A percentile compares a stretch with the other conserved stretches of the same genome.
Conservation (phyloP, 2,113 vertebrate species). For the Tragelaphus strepsiceros region DNA sequence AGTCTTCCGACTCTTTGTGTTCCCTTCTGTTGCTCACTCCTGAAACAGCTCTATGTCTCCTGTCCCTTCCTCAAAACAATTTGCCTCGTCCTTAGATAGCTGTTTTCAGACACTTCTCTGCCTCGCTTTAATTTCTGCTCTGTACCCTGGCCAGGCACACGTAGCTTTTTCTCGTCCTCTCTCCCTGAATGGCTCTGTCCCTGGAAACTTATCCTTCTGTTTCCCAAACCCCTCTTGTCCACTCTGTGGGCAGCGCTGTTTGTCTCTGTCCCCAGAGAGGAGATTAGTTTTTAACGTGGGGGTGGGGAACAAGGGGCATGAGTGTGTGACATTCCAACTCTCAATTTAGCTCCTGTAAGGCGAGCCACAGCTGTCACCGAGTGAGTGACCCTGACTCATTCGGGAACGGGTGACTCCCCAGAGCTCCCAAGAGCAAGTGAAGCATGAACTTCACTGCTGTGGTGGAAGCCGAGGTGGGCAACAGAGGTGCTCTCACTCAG, state of each 20-base stretch:
- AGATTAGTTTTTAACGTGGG: constrained; percentile 73
- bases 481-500: not conserved
- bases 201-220: not conserved
- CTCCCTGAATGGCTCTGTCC: not conserved
- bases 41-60: not conserved
- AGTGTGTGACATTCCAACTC: constrained; percentile 73
- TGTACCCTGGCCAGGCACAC: not conserved
- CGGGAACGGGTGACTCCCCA: constrained; percentile 6
- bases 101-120: not conserved
- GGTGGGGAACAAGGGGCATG: constrained; percentile 59
- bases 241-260: not conserved
- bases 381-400: constrained; percentile 81
- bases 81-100: not conserved
- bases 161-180: not conserved
- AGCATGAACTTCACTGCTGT: not conserved
- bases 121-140: not conserved
- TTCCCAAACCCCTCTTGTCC: not conserved
- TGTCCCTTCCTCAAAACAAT: not conserved
- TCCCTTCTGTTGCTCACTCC: not conserved
- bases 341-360: constrained; percentile 80
- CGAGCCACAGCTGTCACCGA: constrained; percentile 78
- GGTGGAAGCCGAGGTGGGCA: not conserved
- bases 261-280: constrained; percentile 40
- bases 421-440: not conserved
- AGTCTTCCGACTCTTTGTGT: not conserved